Base-by-base conservation (phyloP, 1,140 invertebrate genomes). In the Macrobrachium nipponense region DNA sequence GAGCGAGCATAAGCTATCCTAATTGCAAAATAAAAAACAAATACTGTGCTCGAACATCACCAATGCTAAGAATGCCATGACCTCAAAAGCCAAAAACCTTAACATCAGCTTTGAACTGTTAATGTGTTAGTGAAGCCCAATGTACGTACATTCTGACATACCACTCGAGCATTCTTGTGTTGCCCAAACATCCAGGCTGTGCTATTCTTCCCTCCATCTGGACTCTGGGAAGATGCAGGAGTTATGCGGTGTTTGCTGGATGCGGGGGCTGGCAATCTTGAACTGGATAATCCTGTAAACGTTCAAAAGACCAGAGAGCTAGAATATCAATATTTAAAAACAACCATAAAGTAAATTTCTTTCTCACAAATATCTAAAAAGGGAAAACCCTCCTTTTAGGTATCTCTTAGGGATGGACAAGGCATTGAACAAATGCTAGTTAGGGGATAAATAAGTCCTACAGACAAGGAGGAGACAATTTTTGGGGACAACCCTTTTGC, bases 111-210 rank as follows among this genome's bases (percentile, higher is more conserved):
- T 12, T 51, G 51, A 51, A 51, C 58, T 78, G 75, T 86, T 86
- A 86, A 44, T 86, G 84, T 78, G 77, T 86, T 86, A 86, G 84
- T 86, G 51, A 44, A 43, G 77, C 68, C 77, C 68, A 59, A 84
- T 12, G 12, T 70, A 70, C 84, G 76, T 80, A 86, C 84, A 86
- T 86, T 86, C 64, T 86, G 78, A 90, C 89, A 89, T 91, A 93
- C 93, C 88, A 93, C 93, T 76, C 91, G 93, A 77, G 93, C 93
- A 90, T 94, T 94, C 90, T 91, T 93, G 87, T 94, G 93, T 7
- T 91, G 92, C 60, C 93, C 93, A 89, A 94, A 94, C 90, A 94
- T 93, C 93, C 93, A 94, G 61, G 91, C 87, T 23, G 87, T 82
- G 60, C 66, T 27, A 17, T 83, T 73, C 43, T 62, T 79, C 14